These are phyloP conservation scores for Sycobia sp. DNA, from an alignment of 1,140 invertebrate species.

Conservation along the genomic window DNA sequence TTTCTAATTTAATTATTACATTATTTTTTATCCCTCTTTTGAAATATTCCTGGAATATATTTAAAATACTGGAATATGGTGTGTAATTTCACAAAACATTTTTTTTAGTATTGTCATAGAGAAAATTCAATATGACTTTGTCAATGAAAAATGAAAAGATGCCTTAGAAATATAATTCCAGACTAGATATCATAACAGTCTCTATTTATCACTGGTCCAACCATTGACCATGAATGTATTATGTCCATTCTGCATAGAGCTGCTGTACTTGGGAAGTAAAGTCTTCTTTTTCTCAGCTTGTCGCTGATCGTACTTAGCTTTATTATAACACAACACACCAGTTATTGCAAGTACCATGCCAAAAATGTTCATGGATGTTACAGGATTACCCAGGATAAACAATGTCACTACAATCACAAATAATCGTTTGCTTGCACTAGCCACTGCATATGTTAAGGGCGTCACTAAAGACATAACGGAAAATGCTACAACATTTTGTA, in stretches of 20 bases:
- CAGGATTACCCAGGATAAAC: constrained; percentile 88
- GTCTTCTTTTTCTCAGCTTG: constrained; percentile 61
- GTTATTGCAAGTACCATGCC: constrained; percentile 91
- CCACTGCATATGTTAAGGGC: constrained; percentile 93
- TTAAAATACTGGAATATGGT: constrained; percentile 11
- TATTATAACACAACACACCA: constrained; percentile 91
- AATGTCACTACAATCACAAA: constrained; percentile 90
- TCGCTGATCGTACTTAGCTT: constrained; percentile 76
- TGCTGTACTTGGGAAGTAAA: constrained; percentile 62
- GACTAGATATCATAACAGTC: constrained; percentile 47
- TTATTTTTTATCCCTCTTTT: too few relatives aligned
- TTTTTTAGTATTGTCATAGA: not conserved
- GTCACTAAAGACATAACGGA: constrained; percentile 87
- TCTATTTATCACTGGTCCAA: constrained; percentile 42
- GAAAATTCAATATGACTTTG: constrained; percentile 28
- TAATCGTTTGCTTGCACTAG: constrained; percentile 94
- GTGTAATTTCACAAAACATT: constrained; percentile 15
- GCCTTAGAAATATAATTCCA: too few relatives aligned
- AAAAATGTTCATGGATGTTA: constrained; percentile 83
- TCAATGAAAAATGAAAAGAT: constrained; percentile 18
- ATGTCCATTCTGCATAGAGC: constrained; percentile 46
- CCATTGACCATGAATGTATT: constrained; percentile 47
- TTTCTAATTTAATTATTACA: too few relatives aligned
- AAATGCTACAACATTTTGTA: constrained; percentile 95
- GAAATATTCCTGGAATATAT: constrained; percentile 20